Evolutionary conservation across 2,888 invertebrate species (phyloP), one percentile per base, ranked within the genome.

Genomic region (Embidobia sp.): DNA sequence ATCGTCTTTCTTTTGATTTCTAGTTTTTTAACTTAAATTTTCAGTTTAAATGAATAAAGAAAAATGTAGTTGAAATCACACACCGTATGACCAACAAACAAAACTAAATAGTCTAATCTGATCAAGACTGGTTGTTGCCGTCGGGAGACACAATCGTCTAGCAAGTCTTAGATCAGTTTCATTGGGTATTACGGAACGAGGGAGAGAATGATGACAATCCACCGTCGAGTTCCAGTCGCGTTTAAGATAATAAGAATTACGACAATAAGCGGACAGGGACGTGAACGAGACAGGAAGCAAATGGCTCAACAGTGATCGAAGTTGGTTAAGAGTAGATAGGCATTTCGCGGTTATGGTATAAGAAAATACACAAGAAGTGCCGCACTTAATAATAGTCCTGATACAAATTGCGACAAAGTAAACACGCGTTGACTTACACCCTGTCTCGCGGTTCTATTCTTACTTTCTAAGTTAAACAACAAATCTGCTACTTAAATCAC

Each of bases 331-430:
- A 46, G 10, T 51, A 40, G 51, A 53, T 19, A 64, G 42, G 53
- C 51, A 22, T 37, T 46, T 61, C 31, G 48, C 27, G 46, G 42
- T 51, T 53, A 48, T 29, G 27, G 29, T 37, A 26, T 46, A 74
- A 67, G 66, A 74, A 74, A 74, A 67, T 67, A 67, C 61, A 74
- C 67, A 73, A 73, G 64, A 73, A 66, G 66, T 74, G 59, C 74
- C 74, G 59, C 51, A 66, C 66, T 48, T 40, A 33, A 53, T 37
- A 19, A 46, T 40, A 33, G 27, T 66, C 40, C 49, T 57, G 49
- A 33, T 70, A 49, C 48, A 69, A 57, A 49, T 59, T 59, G 37
- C 26, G 19, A 49, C 19, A 59, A 55, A 51, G 13, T n/a, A n/a
- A n/a, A n/a, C n/a, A n/a, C n/a, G n/a, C n/a, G n/a, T n/a, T n/a